Evolutionary conservation across 2,113 vertebrate genomes (phyloP).

Genomic region (Dascyllus trimaculatus): DNA sequence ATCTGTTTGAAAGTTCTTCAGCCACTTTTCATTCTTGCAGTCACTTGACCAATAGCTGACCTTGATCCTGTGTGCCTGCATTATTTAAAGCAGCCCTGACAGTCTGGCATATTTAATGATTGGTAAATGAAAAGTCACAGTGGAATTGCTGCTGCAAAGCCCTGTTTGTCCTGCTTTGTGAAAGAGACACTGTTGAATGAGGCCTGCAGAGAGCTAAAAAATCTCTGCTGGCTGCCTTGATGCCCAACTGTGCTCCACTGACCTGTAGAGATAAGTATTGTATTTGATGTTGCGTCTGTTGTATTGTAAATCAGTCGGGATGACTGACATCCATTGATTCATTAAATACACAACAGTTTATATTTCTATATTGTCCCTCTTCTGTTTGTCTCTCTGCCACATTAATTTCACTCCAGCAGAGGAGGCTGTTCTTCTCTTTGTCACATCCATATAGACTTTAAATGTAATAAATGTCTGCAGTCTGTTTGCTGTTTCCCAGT

Average conservation of each 20-base stretch:
- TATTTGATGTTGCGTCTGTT: slow-evolving; percentile 10
- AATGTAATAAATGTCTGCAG: slow-evolving; percentile 45
- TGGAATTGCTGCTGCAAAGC: slow-evolving; percentile 3
- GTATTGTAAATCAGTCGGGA: slow-evolving; percentile 1
- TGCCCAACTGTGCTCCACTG: slow-evolving; percentile 2
- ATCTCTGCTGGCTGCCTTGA: background rate
- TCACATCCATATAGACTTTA: background rate
- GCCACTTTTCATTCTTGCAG: background rate
- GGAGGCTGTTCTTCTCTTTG: slow-evolving; percentile 39
- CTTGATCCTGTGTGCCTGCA: slow-evolving; percentile 19
- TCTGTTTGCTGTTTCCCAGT: slow-evolving; percentile 30
- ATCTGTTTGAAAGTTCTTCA: background rate
- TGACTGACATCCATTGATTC: slow-evolving; percentile 1
- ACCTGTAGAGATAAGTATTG: background rate
- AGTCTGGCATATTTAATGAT: slow-evolving; percentile 49
- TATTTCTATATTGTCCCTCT: background rate
- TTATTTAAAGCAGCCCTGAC: slow-evolving; percentile 44
- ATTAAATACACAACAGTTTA: slow-evolving; percentile 7
- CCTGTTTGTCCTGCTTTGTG: slow-evolving; percentile 3
- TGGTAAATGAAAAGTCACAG: slow-evolving; percentile 17
- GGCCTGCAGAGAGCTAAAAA: slow-evolving; percentile 13
- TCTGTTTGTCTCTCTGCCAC: background rate
- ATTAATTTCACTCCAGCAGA: slow-evolving; percentile 38
- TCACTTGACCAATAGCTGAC: slow-evolving; percentile 19
- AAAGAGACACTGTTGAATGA: slow-evolving; percentile 19